phyloP scores from a whole-genome alignment of 1,140 invertebrate genomes.

The Drosophila asahinai region DNA sequence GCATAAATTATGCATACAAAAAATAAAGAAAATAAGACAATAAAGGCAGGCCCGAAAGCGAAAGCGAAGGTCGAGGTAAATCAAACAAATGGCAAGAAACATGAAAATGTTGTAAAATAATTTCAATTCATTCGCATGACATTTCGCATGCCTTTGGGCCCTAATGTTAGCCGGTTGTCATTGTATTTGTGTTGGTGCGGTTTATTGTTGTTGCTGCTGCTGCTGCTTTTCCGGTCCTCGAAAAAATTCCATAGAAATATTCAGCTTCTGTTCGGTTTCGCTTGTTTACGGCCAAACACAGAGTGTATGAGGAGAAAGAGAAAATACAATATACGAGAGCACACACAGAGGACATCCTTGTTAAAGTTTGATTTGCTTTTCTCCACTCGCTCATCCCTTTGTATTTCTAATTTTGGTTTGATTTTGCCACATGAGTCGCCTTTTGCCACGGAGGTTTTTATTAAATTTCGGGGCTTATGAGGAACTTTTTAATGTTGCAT shows the following conservation, averaged over 20 bases:
- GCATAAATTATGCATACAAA: conserved; percentile 67
- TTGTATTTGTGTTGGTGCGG: conserved; percentile 28
- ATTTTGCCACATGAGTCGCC: conserved; percentile 27
- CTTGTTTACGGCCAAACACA: conserved; percentile 55
- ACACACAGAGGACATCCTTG: conserved; percentile 16
- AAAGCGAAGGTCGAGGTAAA: conserved; percentile 47
- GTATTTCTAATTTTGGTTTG: conserved; percentile 20
- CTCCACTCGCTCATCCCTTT: conserved; percentile 3
- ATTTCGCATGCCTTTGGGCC: conserved; percentile 56
- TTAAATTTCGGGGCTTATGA: conserved; percentile 46
- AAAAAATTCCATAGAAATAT: conserved; percentile 27
- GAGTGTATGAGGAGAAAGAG: conserved; percentile 22
- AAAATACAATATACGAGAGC: conserved; percentile 17
- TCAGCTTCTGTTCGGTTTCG: conserved; percentile 42
- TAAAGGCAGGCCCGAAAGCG: conserved; percentile 9
- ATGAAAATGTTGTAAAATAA: conserved; percentile 82
- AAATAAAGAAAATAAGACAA: conserved; percentile 29
- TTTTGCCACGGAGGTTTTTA: conserved; percentile 9
- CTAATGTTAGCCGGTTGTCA: conserved; percentile 13
- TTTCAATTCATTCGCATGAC: conserved; percentile 69
- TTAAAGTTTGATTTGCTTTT: conserved; percentile 46
- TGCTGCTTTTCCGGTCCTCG: conserved; percentile 23
- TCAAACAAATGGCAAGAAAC: conserved; percentile 66
- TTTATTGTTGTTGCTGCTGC: conserved; percentile 18
- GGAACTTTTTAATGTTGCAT: background rate